Conservation (phyloP, 2,888 invertebrate genomes). For the Drosophila basisetae region DNA sequence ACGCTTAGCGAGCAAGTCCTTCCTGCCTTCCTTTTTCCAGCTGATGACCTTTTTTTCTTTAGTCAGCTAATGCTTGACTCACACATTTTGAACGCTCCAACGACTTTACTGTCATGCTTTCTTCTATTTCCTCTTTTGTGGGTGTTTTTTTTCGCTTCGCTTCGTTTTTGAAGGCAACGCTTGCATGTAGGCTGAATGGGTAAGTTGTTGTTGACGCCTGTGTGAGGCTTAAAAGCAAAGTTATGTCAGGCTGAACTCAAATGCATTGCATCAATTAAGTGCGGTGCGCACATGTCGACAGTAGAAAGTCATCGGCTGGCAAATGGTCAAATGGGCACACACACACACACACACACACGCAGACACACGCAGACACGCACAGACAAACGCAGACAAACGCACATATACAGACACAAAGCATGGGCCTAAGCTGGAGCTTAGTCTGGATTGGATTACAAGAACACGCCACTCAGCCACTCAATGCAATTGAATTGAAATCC, state of each 20-base stretch:
- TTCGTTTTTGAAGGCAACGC: slow-evolving; percentile 3
- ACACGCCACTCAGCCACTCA: slow-evolving; percentile 46
- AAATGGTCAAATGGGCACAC: slow-evolving; percentile 58
- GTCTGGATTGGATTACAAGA: slow-evolving; percentile 52
- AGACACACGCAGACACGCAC: slow-evolving; percentile 4
- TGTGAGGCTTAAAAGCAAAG: slow-evolving; percentile 70
- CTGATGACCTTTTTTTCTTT: slow-evolving; percentile 32
- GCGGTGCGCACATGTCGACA: slow-evolving; percentile 61
- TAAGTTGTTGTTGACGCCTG: slow-evolving; percentile 16
- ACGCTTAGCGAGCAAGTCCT: not conserved
- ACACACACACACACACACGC: slow-evolving; percentile 6
- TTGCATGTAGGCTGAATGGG: slow-evolving; percentile 4
- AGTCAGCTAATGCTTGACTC: slow-evolving; percentile 42
- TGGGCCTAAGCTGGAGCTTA: slow-evolving; percentile 44
- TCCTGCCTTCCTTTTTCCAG: not conserved
- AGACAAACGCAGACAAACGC: not conserved
- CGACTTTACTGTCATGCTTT: slow-evolving; percentile 45
- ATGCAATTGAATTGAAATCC: slow-evolving; percentile 74
- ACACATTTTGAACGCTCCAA: slow-evolving; percentile 45
- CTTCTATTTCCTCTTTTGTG: slow-evolving; percentile 13
- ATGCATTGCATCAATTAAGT: slow-evolving; percentile 74
- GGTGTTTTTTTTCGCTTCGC: not conserved
- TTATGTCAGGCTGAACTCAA: slow-evolving; percentile 68
- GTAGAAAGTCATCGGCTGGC: slow-evolving; percentile 73
- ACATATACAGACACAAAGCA: slow-evolving; percentile 11